Evolutionary conservation across 2,113 vertebrate genomes (phyloP).

Genomic region (Sylvietta virens): DNA sequence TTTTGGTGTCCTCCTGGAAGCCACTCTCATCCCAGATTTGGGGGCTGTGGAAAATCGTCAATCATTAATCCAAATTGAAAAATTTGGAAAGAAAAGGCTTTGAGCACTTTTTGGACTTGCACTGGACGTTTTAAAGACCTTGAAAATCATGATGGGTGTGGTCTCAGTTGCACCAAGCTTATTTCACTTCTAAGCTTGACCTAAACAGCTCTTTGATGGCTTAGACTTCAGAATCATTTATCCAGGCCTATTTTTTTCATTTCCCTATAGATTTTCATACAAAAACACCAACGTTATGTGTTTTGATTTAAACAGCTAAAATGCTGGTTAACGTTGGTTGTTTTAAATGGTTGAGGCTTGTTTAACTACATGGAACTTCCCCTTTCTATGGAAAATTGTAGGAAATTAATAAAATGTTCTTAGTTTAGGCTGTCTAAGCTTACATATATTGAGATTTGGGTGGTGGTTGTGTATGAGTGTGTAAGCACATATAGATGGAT

Average conservation of each 20-base stretch:
- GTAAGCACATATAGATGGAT: background rate
- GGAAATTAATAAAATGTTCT: background rate
- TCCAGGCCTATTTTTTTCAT: background rate
- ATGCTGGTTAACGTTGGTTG: background rate
- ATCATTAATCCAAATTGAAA: background rate
- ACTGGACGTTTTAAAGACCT: background rate
- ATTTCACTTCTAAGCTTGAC: background rate
- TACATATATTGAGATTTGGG: background rate
- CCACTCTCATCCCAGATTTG: background rate
- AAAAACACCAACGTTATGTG: background rate
- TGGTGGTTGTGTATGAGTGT: background rate
- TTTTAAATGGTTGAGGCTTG: background rate
- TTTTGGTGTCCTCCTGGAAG: background rate
- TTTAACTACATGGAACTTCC: background rate
- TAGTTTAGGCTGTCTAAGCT: background rate
- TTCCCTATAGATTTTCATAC: background rate
- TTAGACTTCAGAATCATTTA: background rate
- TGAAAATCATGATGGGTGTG: background rate
- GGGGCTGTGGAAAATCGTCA: background rate
- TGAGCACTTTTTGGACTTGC: background rate
- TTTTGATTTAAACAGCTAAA: constrained; percentile 13
- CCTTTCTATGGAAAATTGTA: background rate
- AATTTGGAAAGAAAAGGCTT: background rate
- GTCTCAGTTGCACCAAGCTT: background rate
- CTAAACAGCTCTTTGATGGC: background rate